Evolutionary conservation across 2,797 vertebrate species (phyloP).

Genomic region (Bucorvus abyssinicus): DNA sequence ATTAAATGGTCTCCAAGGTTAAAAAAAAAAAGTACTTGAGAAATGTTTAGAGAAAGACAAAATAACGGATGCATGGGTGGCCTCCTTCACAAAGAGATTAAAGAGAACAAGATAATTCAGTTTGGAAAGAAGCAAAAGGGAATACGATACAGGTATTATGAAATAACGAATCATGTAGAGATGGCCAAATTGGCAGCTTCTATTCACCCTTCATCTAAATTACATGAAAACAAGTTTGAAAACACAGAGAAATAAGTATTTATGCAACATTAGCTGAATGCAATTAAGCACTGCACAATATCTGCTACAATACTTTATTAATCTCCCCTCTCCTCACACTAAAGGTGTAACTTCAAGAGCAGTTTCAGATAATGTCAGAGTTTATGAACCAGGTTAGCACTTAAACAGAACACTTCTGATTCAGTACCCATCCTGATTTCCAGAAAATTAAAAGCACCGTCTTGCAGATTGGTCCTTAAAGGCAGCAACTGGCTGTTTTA

Average conservation of each 20-base stretch:
- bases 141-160: conserved; percentile 65
- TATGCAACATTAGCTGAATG: neutral
- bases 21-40: neutral
- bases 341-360: neutral
- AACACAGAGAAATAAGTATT: conserved; percentile 44
- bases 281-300: neutral
- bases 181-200: conserved; percentile 61
- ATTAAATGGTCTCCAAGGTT: neutral
- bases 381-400: neutral
- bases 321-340: neutral
- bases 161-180: conserved; percentile 59
- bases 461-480: neutral
- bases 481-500: neutral
- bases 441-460: neutral
- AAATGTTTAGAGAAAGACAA: neutral
- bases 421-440: neutral
- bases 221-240: conserved; percentile 48
- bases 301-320: neutral
- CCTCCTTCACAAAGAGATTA: conserved; percentile 57
- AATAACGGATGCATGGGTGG: conserved; percentile 48
- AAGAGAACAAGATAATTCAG: conserved; percentile 39
- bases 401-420: neutral
- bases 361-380: neutral
- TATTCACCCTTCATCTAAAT: conserved; percentile 48
- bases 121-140: conserved; percentile 42